Percentiles rank a stretch among this genome's conserved stretches.
Conservation (phyloP, 1,140 invertebrate species). For the Drosophila kanapiae region DNA sequence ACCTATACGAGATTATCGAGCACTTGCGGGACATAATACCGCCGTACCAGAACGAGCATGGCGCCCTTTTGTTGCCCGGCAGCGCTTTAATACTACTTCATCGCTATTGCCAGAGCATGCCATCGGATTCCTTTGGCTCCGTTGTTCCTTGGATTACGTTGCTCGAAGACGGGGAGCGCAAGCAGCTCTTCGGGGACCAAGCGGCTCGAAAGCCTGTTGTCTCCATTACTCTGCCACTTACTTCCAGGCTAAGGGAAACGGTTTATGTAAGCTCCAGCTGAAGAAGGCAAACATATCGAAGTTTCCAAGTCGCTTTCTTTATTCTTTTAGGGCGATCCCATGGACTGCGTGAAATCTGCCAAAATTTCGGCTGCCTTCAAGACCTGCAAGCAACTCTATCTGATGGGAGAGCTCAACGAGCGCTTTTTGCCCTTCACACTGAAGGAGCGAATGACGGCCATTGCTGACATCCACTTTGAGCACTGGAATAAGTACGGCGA, state of each 20-base stretch:
- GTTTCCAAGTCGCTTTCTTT: neutral
- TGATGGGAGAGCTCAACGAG: constrained; percentile 91
- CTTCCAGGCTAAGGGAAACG: constrained; percentile 86
- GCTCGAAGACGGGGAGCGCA: neutral
- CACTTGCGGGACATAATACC: constrained; percentile 84
- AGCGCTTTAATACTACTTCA: constrained; percentile 88
- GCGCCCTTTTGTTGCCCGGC: constrained; percentile 57
- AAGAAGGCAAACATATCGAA: neutral
- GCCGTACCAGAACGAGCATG: constrained; percentile 49
- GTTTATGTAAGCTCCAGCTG: constrained; percentile 44
- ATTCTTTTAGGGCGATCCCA: constrained; percentile 87
- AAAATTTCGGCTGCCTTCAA: constrained; percentile 93
- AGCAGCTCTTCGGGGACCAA: neutral
- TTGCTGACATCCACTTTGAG: constrained; percentile 72
- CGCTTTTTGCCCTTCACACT: constrained; percentile 90
- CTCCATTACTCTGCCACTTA: constrained; percentile 88
- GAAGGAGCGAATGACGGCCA: constrained; percentile 84
- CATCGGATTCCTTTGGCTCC: constrained; percentile 93
- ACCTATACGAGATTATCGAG: constrained; percentile 85
- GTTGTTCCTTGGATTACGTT: constrained; percentile 47
- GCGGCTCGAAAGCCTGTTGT: constrained; percentile 68
- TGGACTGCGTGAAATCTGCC: constrained; percentile 88
- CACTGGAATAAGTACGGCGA: constrained; percentile 87
- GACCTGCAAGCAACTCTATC: constrained; percentile 90
- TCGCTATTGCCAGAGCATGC: constrained; percentile 92